Evolutionary conservation across 2,888 invertebrate species (phyloP), one percentile per base, ranked within the genome.

Genomic region (Rugalucina vietnamica): DNA sequence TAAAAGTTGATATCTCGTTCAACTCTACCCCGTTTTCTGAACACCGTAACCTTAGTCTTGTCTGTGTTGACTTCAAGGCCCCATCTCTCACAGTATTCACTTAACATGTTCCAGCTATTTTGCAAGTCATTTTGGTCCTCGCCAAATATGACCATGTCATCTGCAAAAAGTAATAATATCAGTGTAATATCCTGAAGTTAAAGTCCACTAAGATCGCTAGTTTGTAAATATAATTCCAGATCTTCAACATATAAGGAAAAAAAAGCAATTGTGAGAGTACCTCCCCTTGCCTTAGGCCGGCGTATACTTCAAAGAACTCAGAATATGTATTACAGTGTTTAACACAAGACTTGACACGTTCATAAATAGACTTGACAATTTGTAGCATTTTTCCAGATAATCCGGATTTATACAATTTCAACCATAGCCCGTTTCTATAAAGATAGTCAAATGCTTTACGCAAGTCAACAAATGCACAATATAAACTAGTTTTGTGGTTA

Each of bases 401-500:
- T 36, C 85, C 77, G 24, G 29, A 21, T 79, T 74, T 43, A 8
- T 60, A 21, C n/a, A 82, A 39, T 73, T 74, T 79, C 57, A 73
- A 21, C 81, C 85, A 85, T 39, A 85, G 43, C 12, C 72, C 60
- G 73, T 60, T 60, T 1, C 74, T 34, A 24, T 34, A 70, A 12
- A 86, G 69, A 36, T 70, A 79, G 43, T 82, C 81, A 75, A 86
- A 86, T 24, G 82, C 82, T 21, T 78, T 69, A 43, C 37, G 18
- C 27, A 78, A 80, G 27, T 82, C 82, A 18, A 85, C 60, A 39
- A 81, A 85, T 24, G 27, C 54, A 65, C 85, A 81, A n/a, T 72
- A 81, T 43, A 43, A 34, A 21, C 69, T 72, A 18, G 70, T 37
- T 37, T 69, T 36, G 10, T 77, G 71, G 27, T 73, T 29, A 37